Evolutionary conservation across 2,888 invertebrate genomes (phyloP).

Genomic region (Chymomyza fuscimana): DNA sequence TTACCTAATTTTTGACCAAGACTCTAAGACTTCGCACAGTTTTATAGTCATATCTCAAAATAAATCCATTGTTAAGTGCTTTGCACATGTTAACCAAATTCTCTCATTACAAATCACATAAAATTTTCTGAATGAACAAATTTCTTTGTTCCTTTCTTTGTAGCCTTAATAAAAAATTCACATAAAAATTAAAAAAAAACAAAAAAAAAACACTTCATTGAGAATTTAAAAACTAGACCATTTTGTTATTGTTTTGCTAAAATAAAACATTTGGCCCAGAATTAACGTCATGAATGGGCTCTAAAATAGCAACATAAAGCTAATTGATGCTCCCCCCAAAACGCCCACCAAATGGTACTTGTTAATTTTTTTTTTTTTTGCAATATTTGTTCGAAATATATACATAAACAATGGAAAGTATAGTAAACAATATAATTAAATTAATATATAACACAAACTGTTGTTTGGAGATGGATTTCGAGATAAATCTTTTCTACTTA

Average conservation of each 20-base stretch:
- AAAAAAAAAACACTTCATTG: not conserved
- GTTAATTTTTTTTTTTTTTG: not conserved
- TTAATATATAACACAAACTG: not conserved
- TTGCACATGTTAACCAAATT: not conserved
- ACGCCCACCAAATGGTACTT: not conserved
- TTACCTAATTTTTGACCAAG: no score
- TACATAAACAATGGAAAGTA: not conserved
- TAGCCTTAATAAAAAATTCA: not conserved
- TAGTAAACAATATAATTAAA: not conserved
- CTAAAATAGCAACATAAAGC: not conserved
- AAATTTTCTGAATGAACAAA: not conserved
- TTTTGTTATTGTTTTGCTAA: not conserved
- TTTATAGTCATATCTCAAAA: no score
- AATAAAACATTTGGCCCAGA: not conserved
- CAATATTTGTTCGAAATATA: not conserved
- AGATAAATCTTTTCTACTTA: no score
- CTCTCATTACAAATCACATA: not conserved
- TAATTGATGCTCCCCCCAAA: not conserved
- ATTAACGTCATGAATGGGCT: not conserved
- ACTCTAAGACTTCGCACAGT: no score
- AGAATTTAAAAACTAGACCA: not conserved
- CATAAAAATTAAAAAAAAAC: not conserved
- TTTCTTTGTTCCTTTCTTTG: not conserved
- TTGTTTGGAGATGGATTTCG: not conserved
- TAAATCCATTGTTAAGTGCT: no score